Percentiles rank a stretch among this genome's conserved stretches.
These are phyloP conservation scores for Dromococcyx pavoninus DNA, from an alignment of 2,797 vertebrate genomes.

Conservation along the genomic window DNA sequence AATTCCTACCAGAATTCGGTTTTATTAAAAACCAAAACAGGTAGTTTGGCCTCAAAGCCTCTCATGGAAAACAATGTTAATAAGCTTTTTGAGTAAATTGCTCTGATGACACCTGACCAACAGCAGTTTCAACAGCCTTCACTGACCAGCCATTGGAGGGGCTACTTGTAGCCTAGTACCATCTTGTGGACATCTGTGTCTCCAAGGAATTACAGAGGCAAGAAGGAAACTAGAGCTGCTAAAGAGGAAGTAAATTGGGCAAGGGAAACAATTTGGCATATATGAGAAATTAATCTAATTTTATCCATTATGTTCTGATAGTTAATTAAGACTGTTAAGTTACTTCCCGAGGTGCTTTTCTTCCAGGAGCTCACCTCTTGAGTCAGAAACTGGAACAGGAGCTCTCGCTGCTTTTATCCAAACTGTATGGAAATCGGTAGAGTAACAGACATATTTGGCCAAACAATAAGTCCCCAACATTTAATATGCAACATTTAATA, in stretches of 20 bases:
- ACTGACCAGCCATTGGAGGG: background rate
- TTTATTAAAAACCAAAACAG: background rate
- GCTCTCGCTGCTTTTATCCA: background rate
- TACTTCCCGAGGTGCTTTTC: background rate
- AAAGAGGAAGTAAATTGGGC: background rate
- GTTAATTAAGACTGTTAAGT: background rate
- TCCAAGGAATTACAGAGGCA: background rate
- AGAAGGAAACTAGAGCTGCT: background rate
- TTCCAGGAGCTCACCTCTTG: background rate
- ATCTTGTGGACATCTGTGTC: constrained; percentile 24
- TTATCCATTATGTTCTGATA: background rate
- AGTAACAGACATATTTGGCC: background rate
- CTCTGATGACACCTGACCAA: background rate
- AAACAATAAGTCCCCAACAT: background rate
- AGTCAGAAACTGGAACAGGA: background rate
- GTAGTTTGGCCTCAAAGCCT: background rate
- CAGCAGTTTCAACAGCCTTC: background rate
- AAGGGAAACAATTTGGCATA: background rate
- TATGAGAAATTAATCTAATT: background rate
- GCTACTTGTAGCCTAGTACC: constrained; percentile 52
- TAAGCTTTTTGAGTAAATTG: background rate
- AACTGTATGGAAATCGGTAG: background rate
- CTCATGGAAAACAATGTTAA: background rate
- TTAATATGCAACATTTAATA: background rate
- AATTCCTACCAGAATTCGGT: background rate